Evolutionary conservation across 2,888 invertebrate species (phyloP).

Genomic region (Thymelicus sylvestris): DNA sequence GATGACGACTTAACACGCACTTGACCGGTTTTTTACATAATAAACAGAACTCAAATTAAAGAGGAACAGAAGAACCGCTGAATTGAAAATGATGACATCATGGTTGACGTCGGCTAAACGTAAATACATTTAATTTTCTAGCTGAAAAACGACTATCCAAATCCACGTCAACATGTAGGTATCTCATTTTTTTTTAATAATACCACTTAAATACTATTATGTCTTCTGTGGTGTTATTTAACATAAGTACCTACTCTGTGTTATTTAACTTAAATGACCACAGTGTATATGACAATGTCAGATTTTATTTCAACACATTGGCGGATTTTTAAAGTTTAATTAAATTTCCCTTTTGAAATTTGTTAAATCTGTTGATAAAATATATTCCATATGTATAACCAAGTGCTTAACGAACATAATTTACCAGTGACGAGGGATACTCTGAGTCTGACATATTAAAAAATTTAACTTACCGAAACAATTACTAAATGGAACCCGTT

Average conservation of each 20-base stretch:
- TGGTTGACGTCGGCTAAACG: no score
- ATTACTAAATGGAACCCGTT: constrained; percentile 23
- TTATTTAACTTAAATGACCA: no score
- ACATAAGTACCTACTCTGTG: no score
- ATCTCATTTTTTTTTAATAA: neutral
- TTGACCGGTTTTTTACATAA: no score
- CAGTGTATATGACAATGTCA: neutral
- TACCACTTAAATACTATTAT: no score
- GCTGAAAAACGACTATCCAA: neutral
- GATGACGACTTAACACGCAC: no score
- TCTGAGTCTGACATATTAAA: neutral
- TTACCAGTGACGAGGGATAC: no score
- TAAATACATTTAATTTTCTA: no score
- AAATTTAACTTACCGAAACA: neutral
- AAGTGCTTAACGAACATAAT: neutral
- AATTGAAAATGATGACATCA: no score
- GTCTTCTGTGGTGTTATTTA: no score
- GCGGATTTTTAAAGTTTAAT: constrained; percentile 1
- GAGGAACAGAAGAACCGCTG: no score
- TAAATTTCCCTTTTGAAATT: neutral
- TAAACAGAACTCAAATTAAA: no score
- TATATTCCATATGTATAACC: neutral
- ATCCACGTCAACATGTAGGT: neutral
- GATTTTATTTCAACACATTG: neutral
- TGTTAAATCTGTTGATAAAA: neutral